Base-by-base conservation (phyloP, 2,113 vertebrate species). In the Cebus imitator region DNA sequence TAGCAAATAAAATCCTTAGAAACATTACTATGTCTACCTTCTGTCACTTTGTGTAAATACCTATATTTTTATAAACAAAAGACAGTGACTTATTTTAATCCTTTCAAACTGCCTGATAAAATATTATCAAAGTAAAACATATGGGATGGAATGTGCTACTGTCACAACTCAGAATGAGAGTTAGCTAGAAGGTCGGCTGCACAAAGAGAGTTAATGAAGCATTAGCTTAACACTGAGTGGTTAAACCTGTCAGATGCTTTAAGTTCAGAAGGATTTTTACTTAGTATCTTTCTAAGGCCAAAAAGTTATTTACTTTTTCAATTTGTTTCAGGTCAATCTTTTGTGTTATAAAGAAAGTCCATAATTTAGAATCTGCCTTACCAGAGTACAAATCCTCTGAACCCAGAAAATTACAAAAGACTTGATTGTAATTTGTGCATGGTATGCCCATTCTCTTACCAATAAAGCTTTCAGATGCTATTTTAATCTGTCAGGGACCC, bases 121-220 rank as follows among this genome's bases (percentile, higher is more conserved):
- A 93, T 98, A 98, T 97, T 98, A 98, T 97, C 96, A 82, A 98
- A 98, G 96, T 94, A 89, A 98, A 98, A 97, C 94, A 97, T 73
- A 94, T 0, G 92, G 86, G 66, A 96, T 98, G 94, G 98, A 98
- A 98, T 98, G 98, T 87, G 96, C 97, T 96, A 97, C 98, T 98
- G 97, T 97, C 98, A 97, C 98, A 97, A 98, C 98, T 98, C 97
- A 98, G 98, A 98, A 98, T 52, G 72, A 98, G 98, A 99, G 98
- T 96, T 98, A 99, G 98, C 98, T 98, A 68, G 98, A 99, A 98
- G 98, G 99, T 98, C 97, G 98, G 95, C 96, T 99, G 97, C 98
- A 98, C 98, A 99, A 99, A 99, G 98, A 98, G 98, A 98, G 97
- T 87, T 99, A 99, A 99, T 98, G 98, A 98, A 99, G 98, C 98